Evolutionary conservation across 2,888 invertebrate species (phyloP), one percentile per base, ranked within the genome.

Genomic region (Adelphocoris suturalis): DNA sequence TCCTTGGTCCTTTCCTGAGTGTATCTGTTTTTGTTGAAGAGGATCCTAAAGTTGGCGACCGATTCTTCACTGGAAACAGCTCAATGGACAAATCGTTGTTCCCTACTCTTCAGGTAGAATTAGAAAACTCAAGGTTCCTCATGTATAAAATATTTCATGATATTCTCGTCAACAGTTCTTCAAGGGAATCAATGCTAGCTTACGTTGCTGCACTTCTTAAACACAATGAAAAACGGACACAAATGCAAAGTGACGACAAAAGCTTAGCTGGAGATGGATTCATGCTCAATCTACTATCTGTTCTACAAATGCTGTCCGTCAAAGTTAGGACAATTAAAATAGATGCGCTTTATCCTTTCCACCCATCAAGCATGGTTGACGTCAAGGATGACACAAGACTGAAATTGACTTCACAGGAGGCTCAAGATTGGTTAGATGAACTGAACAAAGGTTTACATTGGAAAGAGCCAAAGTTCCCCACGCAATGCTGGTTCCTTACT

Each of bases 401-500:
- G 80, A 97, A 96, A 93, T 96, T 96, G 93, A 96, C 96, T 27
- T 96, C 97, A 16, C 96, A 97, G 92, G 97, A 98, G 93, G 97
- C 96, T 7, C 95, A 95, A 90, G 95, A 96, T 91, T 97, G 97
- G 97, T 93, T 96, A 13, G 95, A 95, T 89, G 94, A 94, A 85
- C 94, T 96, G 87, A 95, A 90, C 55, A 81, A 91, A 61, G 80
- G 52, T 46, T 52, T 55, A 37, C 94, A 91, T 94, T 97, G 96
- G 96, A 95, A 95, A 13, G 96, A 97, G 87, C 95, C 97, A 2
- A 99, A 98, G 93, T 99, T 99, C 94, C 97, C 98, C 91, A 99
- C 99, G 0, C 97, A 98, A 92, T 99, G 99, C 93, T 99, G 99
- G 97, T 99, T 98, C 94, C 94, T 99, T 81, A 98, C 99, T 0